phyloP scores from a whole-genome alignment of 1,140 invertebrate species.

The Ruditapes philippinarum region DNA sequence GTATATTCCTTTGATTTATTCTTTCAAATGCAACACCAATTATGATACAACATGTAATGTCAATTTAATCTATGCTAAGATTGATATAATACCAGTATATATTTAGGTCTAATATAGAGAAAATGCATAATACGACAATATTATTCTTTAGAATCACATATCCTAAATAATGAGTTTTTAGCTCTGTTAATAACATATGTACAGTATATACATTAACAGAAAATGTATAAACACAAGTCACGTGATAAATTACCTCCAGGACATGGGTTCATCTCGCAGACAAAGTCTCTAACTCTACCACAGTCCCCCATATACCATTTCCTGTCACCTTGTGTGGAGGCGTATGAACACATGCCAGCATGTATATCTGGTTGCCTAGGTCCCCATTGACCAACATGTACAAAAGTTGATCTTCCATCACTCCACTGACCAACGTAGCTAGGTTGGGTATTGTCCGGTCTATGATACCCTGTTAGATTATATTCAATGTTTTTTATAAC shows the following conservation, averaged over 20 bases:
- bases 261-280: constrained; percentile 73
- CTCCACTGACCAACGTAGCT: constrained; percentile 62
- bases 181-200: too few species aligned
- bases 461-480: not conserved
- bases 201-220: too few species aligned
- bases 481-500: too few species aligned
- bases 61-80: too few species aligned
- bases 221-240: too few species aligned
- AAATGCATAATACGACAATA: too few species aligned
- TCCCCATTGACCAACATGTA: constrained; percentile 72
- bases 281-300: constrained; percentile 64
- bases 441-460: not conserved
- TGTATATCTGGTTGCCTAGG: constrained; percentile 61
- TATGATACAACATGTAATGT: too few species aligned
- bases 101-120: not conserved
- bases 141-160: too few species aligned
- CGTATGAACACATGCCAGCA: constrained; percentile 62
- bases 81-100: too few species aligned
- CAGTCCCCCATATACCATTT: constrained; percentile 69
- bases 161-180: too few species aligned
- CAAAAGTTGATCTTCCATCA: constrained; percentile 54
- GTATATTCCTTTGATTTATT: too few species aligned
- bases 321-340: not conserved
- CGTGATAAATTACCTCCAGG: constrained; percentile 62
- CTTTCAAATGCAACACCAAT: too few species aligned